Evolutionary conservation across 2,888 invertebrate species (phyloP).

Genomic region (Rotaria sp.): DNA sequence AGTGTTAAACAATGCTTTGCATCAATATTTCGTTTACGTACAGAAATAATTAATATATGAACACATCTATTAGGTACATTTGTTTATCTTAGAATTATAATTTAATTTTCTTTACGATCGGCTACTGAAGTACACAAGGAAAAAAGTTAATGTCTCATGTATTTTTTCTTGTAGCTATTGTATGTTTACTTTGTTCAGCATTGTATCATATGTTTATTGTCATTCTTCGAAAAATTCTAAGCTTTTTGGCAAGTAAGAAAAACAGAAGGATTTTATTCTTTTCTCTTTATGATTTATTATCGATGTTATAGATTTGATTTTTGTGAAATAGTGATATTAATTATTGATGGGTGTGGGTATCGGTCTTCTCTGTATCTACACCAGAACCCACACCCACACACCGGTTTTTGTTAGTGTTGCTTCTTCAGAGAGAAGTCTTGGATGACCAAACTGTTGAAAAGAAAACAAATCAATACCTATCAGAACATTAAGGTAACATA

Average conservation of each 20-base stretch:
- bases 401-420: no score
- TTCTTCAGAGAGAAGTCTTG: no score
- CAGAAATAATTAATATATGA: slow-evolving; percentile 99
- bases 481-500: no score
- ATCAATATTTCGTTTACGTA: slow-evolving; percentile 94
- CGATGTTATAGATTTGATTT: slow-evolving; percentile 73
- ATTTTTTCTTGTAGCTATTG: slow-evolving; percentile 90
- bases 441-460: no score
- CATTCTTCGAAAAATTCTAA: slow-evolving; percentile 90
- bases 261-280: background rate
- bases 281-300: background rate
- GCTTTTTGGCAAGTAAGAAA: slow-evolving; percentile 75
- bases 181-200: slow-evolving; percentile 86
- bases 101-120: slow-evolving; percentile 82
- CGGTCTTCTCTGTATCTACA: no score
- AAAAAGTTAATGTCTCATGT: slow-evolving; percentile 78
- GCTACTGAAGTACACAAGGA: slow-evolving; percentile 68
- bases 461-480: no score
- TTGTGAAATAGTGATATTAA: slow-evolving; percentile 91
- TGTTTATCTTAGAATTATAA: slow-evolving; percentile 62
- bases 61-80: slow-evolving; percentile 71
- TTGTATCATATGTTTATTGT: slow-evolving; percentile 93
- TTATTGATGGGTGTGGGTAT: no score
- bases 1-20: slow-evolving; percentile 93
- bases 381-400: no score